Conservation (phyloP, 2,113 vertebrate species). For the Paratilapia polleni region DNA sequence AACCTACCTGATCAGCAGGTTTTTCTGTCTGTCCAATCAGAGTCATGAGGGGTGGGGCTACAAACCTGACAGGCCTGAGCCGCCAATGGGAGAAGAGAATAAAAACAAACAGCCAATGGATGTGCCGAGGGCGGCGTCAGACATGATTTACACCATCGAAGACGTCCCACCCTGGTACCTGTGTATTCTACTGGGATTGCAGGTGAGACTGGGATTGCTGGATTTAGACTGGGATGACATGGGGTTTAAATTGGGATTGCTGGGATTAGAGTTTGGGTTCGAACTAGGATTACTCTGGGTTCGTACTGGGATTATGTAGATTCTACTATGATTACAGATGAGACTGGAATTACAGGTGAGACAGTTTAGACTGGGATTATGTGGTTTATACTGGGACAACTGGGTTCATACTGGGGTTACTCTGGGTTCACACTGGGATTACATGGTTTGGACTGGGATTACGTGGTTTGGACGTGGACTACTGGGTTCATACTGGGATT, state of each 20-base stretch:
- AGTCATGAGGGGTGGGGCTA: slow-evolving; percentile 1
- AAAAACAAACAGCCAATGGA: not conserved
- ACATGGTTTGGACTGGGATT: not conserved
- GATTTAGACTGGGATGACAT: not conserved
- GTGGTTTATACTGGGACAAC: not conserved
- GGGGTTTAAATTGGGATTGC: not conserved
- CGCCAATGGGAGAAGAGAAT: not conserved
- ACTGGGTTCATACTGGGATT: not conserved
- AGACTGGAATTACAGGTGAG: too few species aligned
- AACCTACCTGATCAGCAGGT: not conserved
- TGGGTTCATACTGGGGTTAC: not conserved
- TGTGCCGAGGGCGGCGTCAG: slow-evolving; percentile 53
- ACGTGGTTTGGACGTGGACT: not conserved
- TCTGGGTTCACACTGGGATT: not conserved
- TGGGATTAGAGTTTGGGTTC: not conserved
- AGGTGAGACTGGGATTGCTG: slow-evolving; percentile 78
- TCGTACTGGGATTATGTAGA: too few species aligned
- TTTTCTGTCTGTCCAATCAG: slow-evolving; percentile 50
- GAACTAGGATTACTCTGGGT: too few species aligned
- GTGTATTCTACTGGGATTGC: slow-evolving; percentile 92
- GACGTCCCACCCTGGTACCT: slow-evolving; percentile 97
- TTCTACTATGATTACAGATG: too few species aligned
- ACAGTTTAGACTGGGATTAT: not conserved
- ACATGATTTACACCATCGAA: slow-evolving; percentile 96
- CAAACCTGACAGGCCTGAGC: not conserved